These are phyloP conservation scores for Psylliodes chrysocephalus DNA, from an alignment of 2,888 invertebrate species.

Conservation along the genomic window DNA sequence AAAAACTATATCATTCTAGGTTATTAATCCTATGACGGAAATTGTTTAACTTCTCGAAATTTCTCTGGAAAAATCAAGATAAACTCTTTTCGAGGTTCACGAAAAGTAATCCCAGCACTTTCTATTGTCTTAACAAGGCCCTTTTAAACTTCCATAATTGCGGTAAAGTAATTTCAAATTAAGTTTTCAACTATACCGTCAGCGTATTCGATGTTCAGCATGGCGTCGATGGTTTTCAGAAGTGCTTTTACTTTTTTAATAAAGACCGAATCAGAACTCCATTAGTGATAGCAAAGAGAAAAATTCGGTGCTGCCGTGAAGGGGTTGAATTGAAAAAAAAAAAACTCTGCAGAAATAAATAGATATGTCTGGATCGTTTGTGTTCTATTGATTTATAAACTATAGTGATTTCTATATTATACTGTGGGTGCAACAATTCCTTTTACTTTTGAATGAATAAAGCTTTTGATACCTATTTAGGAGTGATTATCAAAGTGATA, in stretches of 20 bases:
- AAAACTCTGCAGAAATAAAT: background rate
- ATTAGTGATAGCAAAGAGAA: background rate
- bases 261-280: slow-evolving; percentile 1
- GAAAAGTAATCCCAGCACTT: slow-evolving; percentile 13
- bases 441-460: too few relatives aligned
- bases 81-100: background rate
- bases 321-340: background rate
- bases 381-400: too few relatives aligned
- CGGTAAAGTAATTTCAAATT: slow-evolving; percentile 34
- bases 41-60: too few relatives aligned
- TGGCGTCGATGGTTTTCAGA: background rate
- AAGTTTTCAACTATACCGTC: slow-evolving; percentile 34
- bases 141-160: slow-evolving; percentile 34
- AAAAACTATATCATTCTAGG: too few relatives aligned
- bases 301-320: background rate
- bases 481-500: too few relatives aligned
- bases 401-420: too few relatives aligned
- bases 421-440: too few relatives aligned
- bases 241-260: slow-evolving; percentile 4
- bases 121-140: slow-evolving; percentile 18
- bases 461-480: too few relatives aligned
- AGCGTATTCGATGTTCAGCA: slow-evolving; percentile 4
- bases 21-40: too few relatives aligned
- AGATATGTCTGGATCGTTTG: too few relatives aligned
- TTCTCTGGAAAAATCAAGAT: too few relatives aligned